Conservation (phyloP, 2,797 vertebrate species). For the Pseudochaenichthys georgianus region DNA sequence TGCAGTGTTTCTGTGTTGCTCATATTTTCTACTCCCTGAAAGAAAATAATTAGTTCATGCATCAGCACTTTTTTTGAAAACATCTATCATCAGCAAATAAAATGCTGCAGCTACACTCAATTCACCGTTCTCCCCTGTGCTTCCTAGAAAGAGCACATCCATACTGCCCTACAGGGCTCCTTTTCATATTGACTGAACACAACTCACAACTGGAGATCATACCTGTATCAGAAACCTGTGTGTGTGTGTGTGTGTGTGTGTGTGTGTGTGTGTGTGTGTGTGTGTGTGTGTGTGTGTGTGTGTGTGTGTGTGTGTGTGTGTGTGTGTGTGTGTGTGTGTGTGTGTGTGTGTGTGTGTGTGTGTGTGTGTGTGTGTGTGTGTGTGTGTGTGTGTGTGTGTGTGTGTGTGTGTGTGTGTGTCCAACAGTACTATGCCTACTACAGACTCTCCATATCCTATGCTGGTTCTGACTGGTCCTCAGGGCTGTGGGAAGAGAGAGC, state of each 20-base stretch:
- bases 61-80: conserved; percentile 69
- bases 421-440: conserved; percentile 88
- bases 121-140: conserved; percentile 55
- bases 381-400: conserved; percentile 30
- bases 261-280: conserved; percentile 34
- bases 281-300: conserved; percentile 49
- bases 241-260: neutral
- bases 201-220: no score
- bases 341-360: conserved; percentile 50
- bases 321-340: conserved; percentile 52
- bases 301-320: conserved; percentile 50
- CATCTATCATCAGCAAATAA: conserved; percentile 73
- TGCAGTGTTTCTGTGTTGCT: conserved; percentile 27
- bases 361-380: conserved; percentile 50
- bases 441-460: conserved; percentile 91
- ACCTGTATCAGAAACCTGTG: no score
- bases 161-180: conserved; percentile 42
- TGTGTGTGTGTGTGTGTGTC: conserved; percentile 39
- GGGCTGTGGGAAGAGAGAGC: conserved; percentile 91
- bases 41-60: conserved; percentile 30
- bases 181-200: conserved; percentile 48
- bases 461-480: conserved; percentile 91
- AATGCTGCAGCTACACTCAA: conserved; percentile 58
- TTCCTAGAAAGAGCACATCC: conserved; percentile 54
- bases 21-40: conserved; percentile 45